Evolutionary conservation across 2,113 vertebrate genomes (phyloP).

Genomic region (Fregetta grallaria): DNA sequence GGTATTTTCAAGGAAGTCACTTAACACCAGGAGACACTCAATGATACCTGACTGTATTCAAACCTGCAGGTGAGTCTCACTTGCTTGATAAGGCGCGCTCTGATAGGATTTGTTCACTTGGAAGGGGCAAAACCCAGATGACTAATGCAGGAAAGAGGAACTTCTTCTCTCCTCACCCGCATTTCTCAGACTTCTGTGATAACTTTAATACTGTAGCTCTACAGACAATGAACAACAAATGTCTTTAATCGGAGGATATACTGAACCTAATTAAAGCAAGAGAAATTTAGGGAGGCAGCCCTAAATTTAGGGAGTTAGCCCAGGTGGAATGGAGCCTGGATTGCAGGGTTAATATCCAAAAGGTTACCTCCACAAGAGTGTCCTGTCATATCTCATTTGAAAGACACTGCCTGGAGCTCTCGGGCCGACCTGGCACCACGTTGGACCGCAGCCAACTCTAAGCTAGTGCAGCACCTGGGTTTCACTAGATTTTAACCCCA

Average conservation of each 20-base stretch:
- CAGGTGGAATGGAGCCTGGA: background rate
- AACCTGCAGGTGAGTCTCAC: background rate
- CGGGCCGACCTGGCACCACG: background rate
- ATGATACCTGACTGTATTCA: background rate
- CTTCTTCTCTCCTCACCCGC: background rate
- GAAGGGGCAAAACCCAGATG: background rate
- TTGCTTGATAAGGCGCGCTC: fast-evolving
- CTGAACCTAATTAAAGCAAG: background rate
- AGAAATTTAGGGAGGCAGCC: background rate
- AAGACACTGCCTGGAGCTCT: background rate
- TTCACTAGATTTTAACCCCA: background rate
- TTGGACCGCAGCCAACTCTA: background rate
- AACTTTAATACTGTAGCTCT: background rate
- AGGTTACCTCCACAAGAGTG: background rate
- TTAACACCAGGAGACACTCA: background rate
- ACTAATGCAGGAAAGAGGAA: background rate
- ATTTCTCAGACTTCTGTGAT: background rate
- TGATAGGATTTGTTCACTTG: background rate
- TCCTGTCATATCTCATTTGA: background rate
- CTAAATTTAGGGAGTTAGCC: background rate
- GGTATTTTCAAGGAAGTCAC: background rate
- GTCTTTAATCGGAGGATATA: background rate
- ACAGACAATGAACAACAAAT: background rate
- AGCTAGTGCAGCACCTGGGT: background rate
- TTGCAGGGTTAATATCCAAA: background rate